Base-by-base conservation (phyloP, 2,113 vertebrate species). In the Melanerpes formicivorus region DNA sequence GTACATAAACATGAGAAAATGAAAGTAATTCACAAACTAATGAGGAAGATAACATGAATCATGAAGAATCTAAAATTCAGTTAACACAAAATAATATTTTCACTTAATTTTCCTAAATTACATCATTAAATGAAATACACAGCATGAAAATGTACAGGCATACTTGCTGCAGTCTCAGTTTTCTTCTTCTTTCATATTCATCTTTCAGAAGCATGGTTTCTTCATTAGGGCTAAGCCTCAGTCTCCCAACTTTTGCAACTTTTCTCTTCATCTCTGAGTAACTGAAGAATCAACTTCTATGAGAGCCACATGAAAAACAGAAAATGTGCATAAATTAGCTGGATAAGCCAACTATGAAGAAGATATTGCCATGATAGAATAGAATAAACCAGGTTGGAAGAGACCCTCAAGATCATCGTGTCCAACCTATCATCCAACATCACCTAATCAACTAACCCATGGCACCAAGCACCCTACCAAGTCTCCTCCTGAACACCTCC, bases 181-280 rank as follows among this genome's bases (percentile, higher is more conserved):
- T 99, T 79, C 99, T 97, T 93, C 99, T 98, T 91, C 99, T 97
- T 81, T 99, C 98, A 5, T 97, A 97, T 59, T 99, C 99, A 69
- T 99, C 98, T 91, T 98, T 98, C 75, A 99, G 80, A 72, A 99
- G 58, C 72, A 98, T 97, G 29, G 98, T 98, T 96, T 99, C 99
- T 84, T 99, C 99, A 80, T 99, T 99, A 5, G 99, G 99, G 90
- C 99, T 99, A 65, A 98, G 95, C 76, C 98, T 97, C 80, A 99
- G 14, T 16, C 90, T 96, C 15, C 95, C 80, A 72, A 95, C 84
- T 94, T 93, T 97, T 15, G 64, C 93, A 48, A 94, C 96, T 80
- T 99, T 99, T 62, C 98, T 97, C 95, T 98, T 99, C 99, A 99
- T 99, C 70, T 96, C 90, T 42, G 46, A 46, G 54, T 77, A 88